A percentile compares a stretch with the other conserved stretches of the same genome.
Evolutionary conservation across 2,113 vertebrate species (phyloP).

Genomic region (Promerops cafer): DNA sequence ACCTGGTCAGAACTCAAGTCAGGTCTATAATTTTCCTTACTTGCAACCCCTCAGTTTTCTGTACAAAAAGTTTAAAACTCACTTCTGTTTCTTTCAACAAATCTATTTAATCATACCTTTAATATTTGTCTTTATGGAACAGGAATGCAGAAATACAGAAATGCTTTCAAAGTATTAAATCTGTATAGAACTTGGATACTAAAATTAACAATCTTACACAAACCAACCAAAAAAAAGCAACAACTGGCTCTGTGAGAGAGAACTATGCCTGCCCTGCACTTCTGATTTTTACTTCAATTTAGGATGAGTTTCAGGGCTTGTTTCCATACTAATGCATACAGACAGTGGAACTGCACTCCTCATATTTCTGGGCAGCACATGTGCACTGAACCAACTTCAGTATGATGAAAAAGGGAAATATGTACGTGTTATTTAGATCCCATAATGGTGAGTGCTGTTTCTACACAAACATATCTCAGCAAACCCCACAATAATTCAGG

Average conservation of each 20-base stretch:
- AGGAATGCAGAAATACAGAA: not conserved
- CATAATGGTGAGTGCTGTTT: fast-evolving
- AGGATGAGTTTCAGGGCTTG: not conserved
- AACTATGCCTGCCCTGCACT: not conserved
- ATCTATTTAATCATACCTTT: not conserved
- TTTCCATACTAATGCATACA: not conserved
- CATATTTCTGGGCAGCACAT: not conserved
- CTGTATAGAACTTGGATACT: not conserved
- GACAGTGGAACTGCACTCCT: not conserved
- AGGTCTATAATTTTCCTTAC: not conserved
- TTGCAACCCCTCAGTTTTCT: not conserved
- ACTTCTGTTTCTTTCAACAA: not conserved
- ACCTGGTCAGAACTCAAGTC: not conserved
- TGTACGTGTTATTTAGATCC: not conserved
- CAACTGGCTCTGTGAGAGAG: not conserved
- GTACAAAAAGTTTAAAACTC: not conserved
- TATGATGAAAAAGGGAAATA: not conserved
- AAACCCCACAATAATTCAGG: not conserved
- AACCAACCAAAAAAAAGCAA: not conserved
- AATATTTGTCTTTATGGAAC: not conserved
- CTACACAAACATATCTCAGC: not conserved
- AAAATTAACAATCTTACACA: not conserved
- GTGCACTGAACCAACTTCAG: not conserved
- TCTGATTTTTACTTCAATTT: not conserved
- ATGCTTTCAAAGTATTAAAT: not conserved